Evolutionary conservation across 2,888 invertebrate species (phyloP).

Genomic region (Eudasyphora cyanicolor): DNA sequence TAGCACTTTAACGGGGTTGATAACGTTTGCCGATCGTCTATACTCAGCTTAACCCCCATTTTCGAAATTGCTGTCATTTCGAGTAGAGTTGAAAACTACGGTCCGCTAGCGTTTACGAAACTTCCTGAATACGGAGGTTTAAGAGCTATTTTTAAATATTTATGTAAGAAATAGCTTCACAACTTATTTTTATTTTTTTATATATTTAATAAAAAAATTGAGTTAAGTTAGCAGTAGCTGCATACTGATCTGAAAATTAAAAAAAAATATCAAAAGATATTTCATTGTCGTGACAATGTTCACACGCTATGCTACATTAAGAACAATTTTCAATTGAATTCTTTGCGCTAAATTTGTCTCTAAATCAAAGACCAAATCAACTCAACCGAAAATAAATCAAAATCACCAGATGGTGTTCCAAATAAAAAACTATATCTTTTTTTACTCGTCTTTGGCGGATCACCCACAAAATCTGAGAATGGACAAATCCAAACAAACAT

Average conservation of each 20-base stretch:
- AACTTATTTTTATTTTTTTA: too few species aligned
- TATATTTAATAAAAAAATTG: too few species aligned
- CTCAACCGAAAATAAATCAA: background rate
- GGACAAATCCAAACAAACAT: conserved; percentile 13
- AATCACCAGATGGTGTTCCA: conserved; percentile 10
- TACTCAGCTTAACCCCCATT: too few species aligned
- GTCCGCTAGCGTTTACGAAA: too few species aligned
- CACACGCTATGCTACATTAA: background rate
- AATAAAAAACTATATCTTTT: background rate
- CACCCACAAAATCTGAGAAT: background rate
- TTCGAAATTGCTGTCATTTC: too few species aligned
- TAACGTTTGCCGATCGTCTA: too few species aligned
- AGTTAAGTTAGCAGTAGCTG: too few species aligned
- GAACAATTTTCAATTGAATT: background rate
- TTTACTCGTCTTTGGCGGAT: background rate
- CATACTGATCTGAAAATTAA: background rate
- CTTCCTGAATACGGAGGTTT: too few species aligned
- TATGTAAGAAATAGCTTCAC: too few species aligned
- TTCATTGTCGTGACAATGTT: background rate
- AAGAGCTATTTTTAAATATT: too few species aligned
- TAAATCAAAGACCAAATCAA: conserved; percentile 13
- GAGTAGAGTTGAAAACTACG: too few species aligned
- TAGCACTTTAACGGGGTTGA: too few species aligned
- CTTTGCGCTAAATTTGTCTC: conserved; percentile 11
- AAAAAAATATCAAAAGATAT: background rate